These are phyloP conservation scores for Agrypnia vestita DNA, from an alignment of 1,140 invertebrate species.

Conservation along the genomic window DNA sequence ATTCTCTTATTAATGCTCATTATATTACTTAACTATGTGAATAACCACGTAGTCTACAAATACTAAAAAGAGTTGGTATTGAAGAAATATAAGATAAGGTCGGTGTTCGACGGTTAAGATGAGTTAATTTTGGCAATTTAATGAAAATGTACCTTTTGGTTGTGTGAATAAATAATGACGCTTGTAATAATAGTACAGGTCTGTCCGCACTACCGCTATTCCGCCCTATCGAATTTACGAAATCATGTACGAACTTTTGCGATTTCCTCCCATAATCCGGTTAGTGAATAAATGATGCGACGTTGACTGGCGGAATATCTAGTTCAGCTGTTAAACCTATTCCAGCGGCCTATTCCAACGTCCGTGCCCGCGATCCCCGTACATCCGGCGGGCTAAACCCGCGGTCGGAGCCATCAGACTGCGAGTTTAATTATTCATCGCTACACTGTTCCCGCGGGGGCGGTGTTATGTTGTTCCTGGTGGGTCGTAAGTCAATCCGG, in stretches of 20 bases:
- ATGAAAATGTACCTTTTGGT: too few relatives aligned
- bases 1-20: too few relatives aligned
- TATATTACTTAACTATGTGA: too few relatives aligned
- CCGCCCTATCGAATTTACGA: background rate
- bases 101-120: too few relatives aligned
- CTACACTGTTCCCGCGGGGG: background rate
- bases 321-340: conserved; percentile 7
- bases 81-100: too few relatives aligned
- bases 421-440: conserved; percentile 55
- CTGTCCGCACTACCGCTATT: background rate
- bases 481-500: conserved; percentile 13
- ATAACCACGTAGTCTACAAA: too few relatives aligned
- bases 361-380: conserved; percentile 39
- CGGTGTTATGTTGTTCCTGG: conserved; percentile 2
- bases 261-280: conserved; percentile 38
- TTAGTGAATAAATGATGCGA: conserved; percentile 47
- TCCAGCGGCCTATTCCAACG: conserved; percentile 35
- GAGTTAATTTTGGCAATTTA: too few relatives aligned
- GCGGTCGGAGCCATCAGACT: conserved; percentile 60
- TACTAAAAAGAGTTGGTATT: too few relatives aligned
- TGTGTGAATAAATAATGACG: too few relatives aligned
- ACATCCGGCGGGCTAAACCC: conserved; percentile 55
- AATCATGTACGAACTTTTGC: conserved; percentile 30
- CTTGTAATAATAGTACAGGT: background rate
- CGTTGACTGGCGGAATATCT: conserved; percentile 20